Base-by-base conservation (phyloP, 2,797 vertebrate species). In the Gadopsis bispinosus region DNA sequence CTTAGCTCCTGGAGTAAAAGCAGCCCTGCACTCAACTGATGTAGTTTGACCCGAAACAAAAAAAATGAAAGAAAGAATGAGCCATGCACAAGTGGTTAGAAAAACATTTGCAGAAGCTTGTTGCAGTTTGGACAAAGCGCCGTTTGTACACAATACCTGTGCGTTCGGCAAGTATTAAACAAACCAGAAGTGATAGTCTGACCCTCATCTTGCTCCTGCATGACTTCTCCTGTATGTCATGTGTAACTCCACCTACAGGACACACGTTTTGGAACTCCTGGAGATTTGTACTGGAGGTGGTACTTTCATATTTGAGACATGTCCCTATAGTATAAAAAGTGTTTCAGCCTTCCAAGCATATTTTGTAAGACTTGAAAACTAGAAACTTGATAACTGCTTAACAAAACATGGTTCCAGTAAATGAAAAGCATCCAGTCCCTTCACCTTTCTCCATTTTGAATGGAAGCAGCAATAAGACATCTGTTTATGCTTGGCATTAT, bases 1-100 rank as follows among this genome's bases (percentile, higher is more conserved):
- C 47, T 47, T 26, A 64, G 22, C 61, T 76, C 26, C 63, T 19
- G 35, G n/a, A 73, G n/a, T 31, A 64, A 63, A 68, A 62, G 14
- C 43, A 37, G 48, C 37, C 4, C 17, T 65, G 22, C 1, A 20
- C 31, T 67, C 47, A 51, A 19, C 17, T 53, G 62, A 65, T 17
- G 53, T 20, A 31, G 22, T 56, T 47, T 68, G 35, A 60, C 48
- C 10, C 19, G 5, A 31, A 37, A 37, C 4, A 20, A n/a, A 31
- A 48, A 29, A n/a, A 26, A 26, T 26, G 1, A 26, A 48, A n/a
- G 12, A 43, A 43, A 33, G 13, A 69, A 58, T n/a, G 37, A 53
- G 29, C 29, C 62, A 48, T 7, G 50, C 33, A 61, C 29, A 43
- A 48, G 58, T 9, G 68, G 39, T 41, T 55, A 53, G 7, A 65